Evolutionary conservation across 2,888 invertebrate genomes (phyloP), one percentile per base, ranked within the genome.

Genomic region (Drosophila anomelani): DNA sequence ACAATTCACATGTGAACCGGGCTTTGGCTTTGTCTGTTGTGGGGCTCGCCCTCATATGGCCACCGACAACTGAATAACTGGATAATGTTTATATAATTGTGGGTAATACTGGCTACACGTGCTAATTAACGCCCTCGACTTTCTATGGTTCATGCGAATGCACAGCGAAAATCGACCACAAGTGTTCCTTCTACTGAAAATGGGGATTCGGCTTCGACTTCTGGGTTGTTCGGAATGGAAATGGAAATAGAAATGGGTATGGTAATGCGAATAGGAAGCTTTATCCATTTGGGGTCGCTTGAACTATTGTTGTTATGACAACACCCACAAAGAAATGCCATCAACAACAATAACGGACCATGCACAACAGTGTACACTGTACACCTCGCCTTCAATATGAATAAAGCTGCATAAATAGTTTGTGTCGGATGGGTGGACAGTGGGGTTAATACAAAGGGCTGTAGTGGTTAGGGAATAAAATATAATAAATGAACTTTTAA

Each of bases 41-140:
- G 47, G 64, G 41, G 64, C 47, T 47, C 36, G 47, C 55, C 67
- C 61, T 61, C 70, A 23, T 60, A 60, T 43, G 36, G 49, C 60
- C 55, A 70, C 63, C 34, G 29, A 55, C 57, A 66, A 56, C 73
- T 46, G 55, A 66, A 56, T 53, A 72, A 71, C 72, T 77, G 71
- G 62, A 73, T 79, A 84, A 80, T 84, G 79, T 82, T 81, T 84
- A 84, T 81, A 81, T 79, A 84, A 82, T 80, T 79, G 66, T 67
- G 80, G 78, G 66, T 68, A 77, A 54, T 53, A 67, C 51, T 49
- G 60, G 43, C 71, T 49, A 43, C 72, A 73, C 58, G 73, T 73
- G 73, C 72, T 73, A 73, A 73, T 73, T 73, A 73, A 72, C 72
- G 66, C 59, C 58, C 43, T 12, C 66, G 34, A 73, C 73, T 73